These are phyloP conservation scores for Sarcophaga carnaria DNA, from an alignment of 2,888 invertebrate species.

Conservation along the genomic window DNA sequence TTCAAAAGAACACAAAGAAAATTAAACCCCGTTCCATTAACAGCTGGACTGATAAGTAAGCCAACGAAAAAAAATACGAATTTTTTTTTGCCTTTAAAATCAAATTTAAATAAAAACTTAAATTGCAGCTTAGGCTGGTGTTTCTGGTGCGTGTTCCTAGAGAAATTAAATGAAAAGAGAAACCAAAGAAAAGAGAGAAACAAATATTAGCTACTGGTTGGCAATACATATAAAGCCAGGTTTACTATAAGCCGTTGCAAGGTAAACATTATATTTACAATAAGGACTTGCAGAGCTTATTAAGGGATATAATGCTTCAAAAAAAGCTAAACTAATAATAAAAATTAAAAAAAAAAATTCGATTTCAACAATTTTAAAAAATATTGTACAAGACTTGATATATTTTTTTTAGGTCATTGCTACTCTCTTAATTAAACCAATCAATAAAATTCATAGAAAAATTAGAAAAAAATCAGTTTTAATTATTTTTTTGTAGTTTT, in stretches of 20 bases:
- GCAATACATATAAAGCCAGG: not conserved
- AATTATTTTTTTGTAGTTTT: constrained; percentile 35
- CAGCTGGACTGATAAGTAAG: not conserved
- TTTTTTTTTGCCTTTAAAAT: constrained; percentile 12
- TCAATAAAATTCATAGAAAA: not conserved
- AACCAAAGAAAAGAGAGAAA: constrained; percentile 38
- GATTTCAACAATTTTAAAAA: constrained; percentile 77
- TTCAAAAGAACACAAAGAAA: constrained; percentile 33
- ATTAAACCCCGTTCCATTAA: constrained; percentile 14
- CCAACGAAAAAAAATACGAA: not conserved
- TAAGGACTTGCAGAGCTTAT: not conserved
- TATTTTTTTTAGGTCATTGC: constrained; percentile 69
- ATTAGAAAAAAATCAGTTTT: constrained; percentile 28
- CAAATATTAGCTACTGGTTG: constrained; percentile 29
- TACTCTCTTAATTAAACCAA: constrained; percentile 34
- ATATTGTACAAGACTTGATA: constrained; percentile 80
- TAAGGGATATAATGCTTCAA: too few relatives aligned
- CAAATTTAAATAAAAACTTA: constrained; percentile 15
- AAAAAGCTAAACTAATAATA: too few relatives aligned
- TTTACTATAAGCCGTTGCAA: not conserved
- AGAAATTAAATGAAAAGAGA: constrained; percentile 53
- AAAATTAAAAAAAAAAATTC: too few relatives aligned
- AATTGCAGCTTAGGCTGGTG: constrained; percentile 72
- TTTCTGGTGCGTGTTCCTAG: constrained; percentile 76
- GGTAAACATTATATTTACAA: constrained; percentile 16